A percentile compares a stretch with the other conserved stretches of the same genome.
phyloP scores from a whole-genome alignment of 2,797 vertebrate genomes.

The Gallirallus australis region DNA sequence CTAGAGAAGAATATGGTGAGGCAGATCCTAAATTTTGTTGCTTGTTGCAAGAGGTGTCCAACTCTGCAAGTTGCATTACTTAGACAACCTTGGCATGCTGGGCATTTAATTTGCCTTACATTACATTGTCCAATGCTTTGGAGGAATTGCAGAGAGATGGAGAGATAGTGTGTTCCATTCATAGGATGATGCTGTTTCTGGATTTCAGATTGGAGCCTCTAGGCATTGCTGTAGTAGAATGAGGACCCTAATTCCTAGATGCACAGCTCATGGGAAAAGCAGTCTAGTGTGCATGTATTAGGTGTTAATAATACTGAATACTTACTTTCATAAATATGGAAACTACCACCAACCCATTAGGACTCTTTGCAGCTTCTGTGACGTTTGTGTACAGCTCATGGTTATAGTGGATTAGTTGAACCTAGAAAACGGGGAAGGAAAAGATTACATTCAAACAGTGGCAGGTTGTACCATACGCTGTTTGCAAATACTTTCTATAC shows the following conservation, averaged over 20 bases:
- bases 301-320: neutral
- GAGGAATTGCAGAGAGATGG: neutral
- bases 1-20: neutral
- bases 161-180: neutral
- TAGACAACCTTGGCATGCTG: neutral
- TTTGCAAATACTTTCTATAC: neutral
- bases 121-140: neutral
- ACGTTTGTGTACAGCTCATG: conserved; percentile 97
- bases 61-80: neutral
- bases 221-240: neutral
- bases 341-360: conserved; percentile 96
- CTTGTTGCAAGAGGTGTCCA: neutral
- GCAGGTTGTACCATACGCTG: neutral
- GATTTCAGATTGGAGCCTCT: neutral
- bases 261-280: neutral
- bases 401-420: conserved; percentile 99
- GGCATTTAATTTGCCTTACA: neutral
- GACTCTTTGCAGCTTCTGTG: conserved; percentile 97
- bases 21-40: neutral
- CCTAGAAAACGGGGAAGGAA: conserved; percentile 78
- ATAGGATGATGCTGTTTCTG: neutral
- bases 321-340: conserved; percentile 99
- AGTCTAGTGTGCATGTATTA: neutral
- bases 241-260: neutral
- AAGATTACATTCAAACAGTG: conserved; percentile 6